Evolutionary conservation across 2,888 invertebrate genomes (phyloP), one percentile per base, ranked within the genome.

Genomic region (Hypercompe scribonia): DNA sequence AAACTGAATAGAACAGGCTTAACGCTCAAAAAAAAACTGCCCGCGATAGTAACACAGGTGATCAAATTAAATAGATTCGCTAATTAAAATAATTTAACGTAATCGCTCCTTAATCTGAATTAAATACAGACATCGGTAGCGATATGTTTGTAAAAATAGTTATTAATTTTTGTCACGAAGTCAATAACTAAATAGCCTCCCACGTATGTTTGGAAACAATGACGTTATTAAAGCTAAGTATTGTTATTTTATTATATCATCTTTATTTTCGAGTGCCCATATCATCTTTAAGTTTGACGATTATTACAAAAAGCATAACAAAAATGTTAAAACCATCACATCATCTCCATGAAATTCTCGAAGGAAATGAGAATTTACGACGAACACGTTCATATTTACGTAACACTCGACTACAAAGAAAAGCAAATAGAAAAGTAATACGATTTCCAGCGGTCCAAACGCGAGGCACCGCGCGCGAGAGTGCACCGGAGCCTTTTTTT

Each of bases 321-420:
- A 81, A 81, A 81, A 76, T 79, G 80, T 81, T 76, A 80, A 85
- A 85, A 74, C 77, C 85, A 81, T 82, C 85, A 81, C 80, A 80
- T 73, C 87, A 84, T 89, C 89, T 90, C 89, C 88, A 88, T 88
- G 86, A 91, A 61, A 90, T 92, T 92, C 91, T 90, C 87, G 87
- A 89, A 93, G 92, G 93, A 94, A 94, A 93, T 92, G 90, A 92
- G 91, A 91, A 92, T 93, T 92, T 93, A 92, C 92, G 89, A 93
- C 91, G 92, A 93, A 93, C 91, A 89, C 88, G 92, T 92, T 87
- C 89, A 92, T 95, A 93, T 95, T 95, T 95, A 93, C 95, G 93
- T 93, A 94, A 94, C 94, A 94, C 95, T 95, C 89, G 92, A 95
- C 95, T 91, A 95, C 95, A 95, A 95, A 95, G 95, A 93, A 94